A percentile compares a stretch with the other conserved stretches of the same genome.
These are phyloP conservation scores for Choloepus hoffmanni DNA, from an alignment of 2,113 vertebrate species.

Conservation along the genomic window DNA sequence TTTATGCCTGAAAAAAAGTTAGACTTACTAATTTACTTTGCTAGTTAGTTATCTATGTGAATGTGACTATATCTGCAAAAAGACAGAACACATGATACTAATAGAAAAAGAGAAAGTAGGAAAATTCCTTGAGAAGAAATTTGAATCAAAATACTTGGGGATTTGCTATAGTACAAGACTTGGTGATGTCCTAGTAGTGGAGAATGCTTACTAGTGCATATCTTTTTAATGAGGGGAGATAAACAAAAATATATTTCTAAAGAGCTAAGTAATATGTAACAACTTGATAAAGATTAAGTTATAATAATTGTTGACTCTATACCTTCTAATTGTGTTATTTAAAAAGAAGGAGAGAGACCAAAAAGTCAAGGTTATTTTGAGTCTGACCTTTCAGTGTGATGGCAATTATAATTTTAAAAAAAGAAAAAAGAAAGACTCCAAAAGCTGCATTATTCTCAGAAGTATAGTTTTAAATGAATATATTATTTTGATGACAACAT, in stretches of 20 bases:
- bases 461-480: neutral
- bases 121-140: neutral
- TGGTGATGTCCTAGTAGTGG: neutral
- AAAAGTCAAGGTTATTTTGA: neutral
- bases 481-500: neutral
- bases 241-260: neutral
- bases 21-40: neutral
- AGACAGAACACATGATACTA: neutral
- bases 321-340: neutral
- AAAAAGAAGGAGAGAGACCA: neutral
- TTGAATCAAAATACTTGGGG: neutral
- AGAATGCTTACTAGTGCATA: neutral
- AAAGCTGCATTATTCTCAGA: neutral
- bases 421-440: neutral
- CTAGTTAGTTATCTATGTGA: neutral
- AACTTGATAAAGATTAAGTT: neutral
- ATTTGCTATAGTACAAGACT: neutral
- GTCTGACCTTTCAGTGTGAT: neutral
- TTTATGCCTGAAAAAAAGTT: neutral
- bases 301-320: neutral
- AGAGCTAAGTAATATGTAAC: neutral
- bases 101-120: neutral
- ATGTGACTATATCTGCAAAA: neutral
- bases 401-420: no score
- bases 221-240: neutral